These are phyloP conservation scores for Tetragnatha montana DNA, from an alignment of 2,888 invertebrate genomes.

Conservation along the genomic window DNA sequence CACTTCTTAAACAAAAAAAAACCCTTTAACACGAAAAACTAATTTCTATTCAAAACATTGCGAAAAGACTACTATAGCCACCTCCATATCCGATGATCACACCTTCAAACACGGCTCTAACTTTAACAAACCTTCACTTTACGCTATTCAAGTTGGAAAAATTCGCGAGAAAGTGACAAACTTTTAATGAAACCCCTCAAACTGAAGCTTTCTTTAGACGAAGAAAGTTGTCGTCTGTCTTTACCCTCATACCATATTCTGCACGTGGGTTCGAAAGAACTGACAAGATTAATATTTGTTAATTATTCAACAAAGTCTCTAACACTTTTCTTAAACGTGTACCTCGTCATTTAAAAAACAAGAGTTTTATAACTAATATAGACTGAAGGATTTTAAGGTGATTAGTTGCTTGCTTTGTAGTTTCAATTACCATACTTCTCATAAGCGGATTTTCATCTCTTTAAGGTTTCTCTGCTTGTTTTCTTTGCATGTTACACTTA, in stretches of 20 bases:
- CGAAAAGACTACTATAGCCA: neutral
- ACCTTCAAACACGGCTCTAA: neutral
- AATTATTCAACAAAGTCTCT: slow-evolving; percentile 15
- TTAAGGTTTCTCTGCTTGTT: too few relatives aligned
- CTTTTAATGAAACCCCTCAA: slow-evolving; percentile 8
- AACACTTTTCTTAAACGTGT: neutral
- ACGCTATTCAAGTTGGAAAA: neutral
- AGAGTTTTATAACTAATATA: neutral
- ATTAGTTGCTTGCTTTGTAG: neutral
- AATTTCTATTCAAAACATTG: too few relatives aligned
- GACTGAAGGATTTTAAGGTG: neutral
- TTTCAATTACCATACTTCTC: neutral
- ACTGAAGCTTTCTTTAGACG: neutral
- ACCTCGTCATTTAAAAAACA: neutral
- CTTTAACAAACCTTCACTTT: neutral
- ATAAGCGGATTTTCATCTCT: neutral
- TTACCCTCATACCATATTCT: neutral
- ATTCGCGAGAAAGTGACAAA: slow-evolving; percentile 8
- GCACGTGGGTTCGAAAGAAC: slow-evolving; percentile 8
- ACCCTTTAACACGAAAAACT: too few relatives aligned
- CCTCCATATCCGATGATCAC: neutral
- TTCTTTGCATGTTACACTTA: too few relatives aligned
- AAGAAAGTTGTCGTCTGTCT: neutral
- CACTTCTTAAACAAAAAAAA: too few relatives aligned
- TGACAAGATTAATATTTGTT: slow-evolving; percentile 25